Base-by-base conservation (phyloP, 2,113 vertebrate species). In the Sinocyclocheilus anophthalmus region DNA sequence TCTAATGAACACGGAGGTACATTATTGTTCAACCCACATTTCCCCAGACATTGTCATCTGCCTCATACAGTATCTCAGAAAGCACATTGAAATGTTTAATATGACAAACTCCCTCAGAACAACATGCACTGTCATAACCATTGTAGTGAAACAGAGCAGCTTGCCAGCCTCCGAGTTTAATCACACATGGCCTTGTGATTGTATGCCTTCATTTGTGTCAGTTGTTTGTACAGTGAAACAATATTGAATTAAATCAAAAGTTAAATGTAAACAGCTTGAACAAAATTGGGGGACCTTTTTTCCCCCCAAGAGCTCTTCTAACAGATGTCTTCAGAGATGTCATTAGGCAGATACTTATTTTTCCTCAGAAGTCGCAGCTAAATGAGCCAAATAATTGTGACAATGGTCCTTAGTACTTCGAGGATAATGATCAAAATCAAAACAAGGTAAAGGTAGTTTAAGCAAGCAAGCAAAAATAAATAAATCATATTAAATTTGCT, bases 71-170 rank as follows among this genome's bases (percentile, higher is more conserved):
- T 33, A 84, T 87, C 76, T 79, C 16, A 55, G 37, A 81, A 85
- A 57, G 39, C 69, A 63, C 59, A 73, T 85, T 87, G 69, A 76
- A 45, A 81, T 67, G 8, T 37, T 39, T 70, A 5, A 50, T 48
- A 72, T 16, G 55, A 78, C 8, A 79, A 30, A 79, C 37, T 30
- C 33, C 2, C 10, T n/a, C 7, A 55, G 69, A 53, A 87, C 48
- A 61, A 75, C 55, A 63, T 24, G 10, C 9, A 4, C 37, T 42
- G 22, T 37, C 70, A 76, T 55, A 16, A 72, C 42, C 59, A 82
- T 82, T 85, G 45, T 45, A 24, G 86, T 63, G 48, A 76, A 84
- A 50, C 53, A 78, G 59, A 55, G 78, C 22, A 48, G 5, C 33
- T 39, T 0, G 37, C 76, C 67, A 87, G 48, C 33, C 55, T 30